Base-by-base conservation (phyloP, 1,140 invertebrate genomes). In the Goniozus legneri region DNA sequence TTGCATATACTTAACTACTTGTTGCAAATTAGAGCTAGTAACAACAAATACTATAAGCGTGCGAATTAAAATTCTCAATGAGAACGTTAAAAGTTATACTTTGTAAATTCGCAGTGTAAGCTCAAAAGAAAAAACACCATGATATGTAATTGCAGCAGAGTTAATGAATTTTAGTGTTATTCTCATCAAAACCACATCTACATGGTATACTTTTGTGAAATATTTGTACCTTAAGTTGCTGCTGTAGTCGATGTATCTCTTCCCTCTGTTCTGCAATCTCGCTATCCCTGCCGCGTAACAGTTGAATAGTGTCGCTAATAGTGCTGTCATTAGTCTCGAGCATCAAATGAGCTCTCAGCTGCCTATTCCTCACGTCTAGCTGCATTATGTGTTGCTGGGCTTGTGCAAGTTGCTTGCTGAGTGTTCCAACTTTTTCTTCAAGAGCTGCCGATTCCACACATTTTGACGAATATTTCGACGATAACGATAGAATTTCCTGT, bases 391-490 rank as follows among this genome's bases (percentile, higher is more conserved):
- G 84, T 59, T 88, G 85, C 64, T 89, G 87, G 30, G 89, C 87
- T 54, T 90, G 85, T 45, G 84, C 78, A 15, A 92, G 72, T 70
- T 91, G 87, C 54, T 85, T 83, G n/a, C 82, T 86, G 41, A 89
- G 79, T 20, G 79, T 73, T 39, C 86, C 83, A 16, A 94, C 78
- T 64, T 91, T 85, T 69, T 94, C 91, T 62, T 93, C 89, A 31
- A 94, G 71, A 15, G 87, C 83, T 1, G 91, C 89, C 10, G 89
- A 89, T 69, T 95, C 91, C 35, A 95, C 82, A 73, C 92, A 95
- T 69, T 95, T 95, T 8, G 89, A 83, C 1, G 91, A 93, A 72
- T 95, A 92, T 62, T 92, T 90, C 53, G 94, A 88, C 1, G 90
- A 92, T 36, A 96, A 77, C 12, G 89, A 90, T 15, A 92, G 75